A percentile compares a stretch with the other conserved stretches of the same genome.
Conservation (phyloP, 2,888 invertebrate species). For the Pristionchus mayeri region DNA sequence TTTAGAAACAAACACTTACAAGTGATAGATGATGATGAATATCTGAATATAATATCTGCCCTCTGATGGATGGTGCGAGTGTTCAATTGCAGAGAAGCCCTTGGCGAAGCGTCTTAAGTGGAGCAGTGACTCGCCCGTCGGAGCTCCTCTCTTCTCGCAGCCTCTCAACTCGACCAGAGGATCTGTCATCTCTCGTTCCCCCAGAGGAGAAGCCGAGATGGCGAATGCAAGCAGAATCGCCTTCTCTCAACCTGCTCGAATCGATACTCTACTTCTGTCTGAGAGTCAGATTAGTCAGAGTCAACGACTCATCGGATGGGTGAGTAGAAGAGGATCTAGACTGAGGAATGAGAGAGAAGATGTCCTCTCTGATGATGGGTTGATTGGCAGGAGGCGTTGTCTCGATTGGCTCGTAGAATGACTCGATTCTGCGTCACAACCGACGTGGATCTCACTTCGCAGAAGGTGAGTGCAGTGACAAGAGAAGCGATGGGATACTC, state of each 20-base stretch:
- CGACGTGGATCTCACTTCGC: background rate
- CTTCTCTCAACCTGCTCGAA: slow-evolving; percentile 90
- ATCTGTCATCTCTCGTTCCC: background rate
- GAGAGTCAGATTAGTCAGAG: slow-evolving; percentile 58
- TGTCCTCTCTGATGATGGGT: background rate
- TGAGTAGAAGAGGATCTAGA: background rate
- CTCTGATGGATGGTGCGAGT: too few species aligned
- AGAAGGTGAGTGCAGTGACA: background rate
- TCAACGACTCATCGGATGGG: slow-evolving; percentile 4
- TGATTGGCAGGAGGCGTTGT: slow-evolving; percentile 82
- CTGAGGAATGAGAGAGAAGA: background rate
- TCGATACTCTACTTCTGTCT: slow-evolving; percentile 86
- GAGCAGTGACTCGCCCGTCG: background rate
- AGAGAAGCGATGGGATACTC: too few species aligned
- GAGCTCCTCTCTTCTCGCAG: slow-evolving; percentile 10
- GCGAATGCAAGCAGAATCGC: slow-evolving; percentile 12
- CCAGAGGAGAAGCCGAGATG: background rate
- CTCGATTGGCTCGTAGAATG: slow-evolving; percentile 89
- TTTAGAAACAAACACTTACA: too few species aligned
- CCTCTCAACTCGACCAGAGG: slow-evolving; percentile 1
- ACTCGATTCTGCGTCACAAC: slow-evolving; percentile 89
- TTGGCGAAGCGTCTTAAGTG: background rate
- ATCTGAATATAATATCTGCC: too few species aligned
- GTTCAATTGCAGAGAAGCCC: background rate
- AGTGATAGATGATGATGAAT: too few species aligned